These are phyloP conservation scores for Saccopteryx leptura DNA, from an alignment of 2,113 vertebrate genomes.

Conservation along the genomic window DNA sequence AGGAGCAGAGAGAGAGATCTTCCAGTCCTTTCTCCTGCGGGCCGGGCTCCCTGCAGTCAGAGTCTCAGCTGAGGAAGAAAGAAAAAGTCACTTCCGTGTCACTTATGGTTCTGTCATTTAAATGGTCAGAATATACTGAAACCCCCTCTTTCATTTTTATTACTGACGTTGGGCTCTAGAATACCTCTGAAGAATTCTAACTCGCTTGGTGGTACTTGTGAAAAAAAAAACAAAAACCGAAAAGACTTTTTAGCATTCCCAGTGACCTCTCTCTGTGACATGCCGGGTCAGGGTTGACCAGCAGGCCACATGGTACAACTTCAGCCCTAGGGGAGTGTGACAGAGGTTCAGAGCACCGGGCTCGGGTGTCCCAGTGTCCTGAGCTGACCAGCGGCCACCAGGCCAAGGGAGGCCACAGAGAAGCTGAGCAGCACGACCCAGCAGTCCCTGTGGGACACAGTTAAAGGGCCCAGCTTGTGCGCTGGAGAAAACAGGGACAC, in stretches of 20 bases:
- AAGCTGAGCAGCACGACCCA: not conserved
- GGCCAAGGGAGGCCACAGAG: not conserved
- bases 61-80: not conserved
- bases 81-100: not conserved
- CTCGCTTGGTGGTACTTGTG: not conserved
- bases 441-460: not conserved
- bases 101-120: not conserved
- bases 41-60: not conserved
- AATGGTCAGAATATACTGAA: not conserved
- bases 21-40: not conserved
- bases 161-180: not conserved
- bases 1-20: not conserved
- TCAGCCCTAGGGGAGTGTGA: not conserved
- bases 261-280: not conserved
- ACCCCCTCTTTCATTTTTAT: not conserved
- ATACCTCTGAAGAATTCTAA: not conserved
- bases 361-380: not conserved
- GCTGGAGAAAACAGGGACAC: not conserved
- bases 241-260: not conserved
- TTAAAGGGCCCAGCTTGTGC: not conserved
- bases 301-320: not conserved
- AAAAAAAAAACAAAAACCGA: not conserved
- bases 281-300: not conserved
- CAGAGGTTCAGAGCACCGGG: fast-evolving
- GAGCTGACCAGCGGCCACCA: not conserved